Percentiles rank a stretch among this genome's conserved stretches.
Conservation (phyloP, 2,797 vertebrate species). For the Meriones psammophilus region DNA sequence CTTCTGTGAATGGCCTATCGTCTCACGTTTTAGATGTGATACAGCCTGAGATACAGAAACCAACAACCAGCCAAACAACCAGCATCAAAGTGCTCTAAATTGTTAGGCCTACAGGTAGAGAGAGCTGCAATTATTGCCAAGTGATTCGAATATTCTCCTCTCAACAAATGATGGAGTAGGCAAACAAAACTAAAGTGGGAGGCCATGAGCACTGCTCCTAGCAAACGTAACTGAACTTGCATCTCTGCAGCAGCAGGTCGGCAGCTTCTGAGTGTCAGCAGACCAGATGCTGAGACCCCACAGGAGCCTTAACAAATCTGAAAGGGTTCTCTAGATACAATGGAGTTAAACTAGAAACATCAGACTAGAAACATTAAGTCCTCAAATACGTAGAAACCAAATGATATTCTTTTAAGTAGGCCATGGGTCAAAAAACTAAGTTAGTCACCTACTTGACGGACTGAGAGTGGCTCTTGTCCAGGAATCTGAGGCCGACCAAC, state of each 20-base stretch:
- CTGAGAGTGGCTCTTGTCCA: no score
- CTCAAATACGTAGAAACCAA: slow-evolving; percentile 14
- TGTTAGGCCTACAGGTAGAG: background rate
- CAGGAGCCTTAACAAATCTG: background rate
- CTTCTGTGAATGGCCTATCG: background rate
- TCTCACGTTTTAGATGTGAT: background rate
- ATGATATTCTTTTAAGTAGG: background rate
- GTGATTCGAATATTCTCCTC: background rate
- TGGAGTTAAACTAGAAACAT: slow-evolving; percentile 9
- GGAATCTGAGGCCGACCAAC: no score
- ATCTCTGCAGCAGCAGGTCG: background rate
- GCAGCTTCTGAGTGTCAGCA: background rate
- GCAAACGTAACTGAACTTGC: background rate
- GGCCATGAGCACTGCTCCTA: background rate
- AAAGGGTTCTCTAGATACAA: background rate
- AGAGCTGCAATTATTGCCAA: background rate
- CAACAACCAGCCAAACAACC: no score
- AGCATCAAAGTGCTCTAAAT: background rate
- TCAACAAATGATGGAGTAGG: background rate
- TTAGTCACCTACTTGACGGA: background rate
- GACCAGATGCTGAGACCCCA: background rate
- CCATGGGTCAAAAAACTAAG: background rate
- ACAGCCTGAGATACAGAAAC: no score
- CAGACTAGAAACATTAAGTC: background rate
- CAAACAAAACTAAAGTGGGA: background rate